Base-by-base conservation (phyloP, 2,113 vertebrate species). In the Hippocampus zosterae region DNA sequence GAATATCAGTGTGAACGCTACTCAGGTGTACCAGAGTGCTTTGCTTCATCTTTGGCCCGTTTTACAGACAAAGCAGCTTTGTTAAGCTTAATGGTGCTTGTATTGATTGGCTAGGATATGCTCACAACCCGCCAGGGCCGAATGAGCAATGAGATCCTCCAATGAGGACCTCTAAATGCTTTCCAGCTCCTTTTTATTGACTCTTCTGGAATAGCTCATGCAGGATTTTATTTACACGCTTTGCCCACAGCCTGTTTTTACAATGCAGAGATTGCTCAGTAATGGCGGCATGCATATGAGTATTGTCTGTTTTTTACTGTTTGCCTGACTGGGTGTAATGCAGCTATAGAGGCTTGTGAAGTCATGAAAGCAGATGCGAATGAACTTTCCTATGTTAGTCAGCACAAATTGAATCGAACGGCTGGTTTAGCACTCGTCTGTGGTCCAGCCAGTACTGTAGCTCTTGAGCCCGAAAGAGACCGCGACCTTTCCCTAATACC, bases 51-150 rank as follows among this genome's bases (percentile, higher is more conserved):
- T 75, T 67, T 52, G 59, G 67, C 57, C 72, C 59, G 75, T 89
- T 91, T 59, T 86, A 87, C 82, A 76, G 84, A 89, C 68, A 56
- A 75, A 72, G 68, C 73, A 70, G 81, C 85, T 90, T 92, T 90
- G 87, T 92, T 90, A 91, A 91, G 85, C 78, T 78, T 91, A 91
- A 92, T 92, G 88, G 91, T 56, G 76, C 83, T 80, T 84, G 87
- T 88, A 92, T 92, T 90, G 90, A 92, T 91, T 88, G 83, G 72
- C 64, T 65, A 73, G 85, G 81, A 72, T 73, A 81, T 87, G 78
- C 84, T 87, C 68, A 41, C 82, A 84, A 82, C 86, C 79, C 48
- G 79, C 69, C 75, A 67, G 65, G 83, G 75, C 62, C 72, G 84
- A 86, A 78, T 75, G 73, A 87, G 78, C 82, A 82, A 86, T 87